Evolutionary conservation across 1,140 invertebrate genomes (phyloP).

Genomic region (Trichomalopsis sarcophagae): DNA sequence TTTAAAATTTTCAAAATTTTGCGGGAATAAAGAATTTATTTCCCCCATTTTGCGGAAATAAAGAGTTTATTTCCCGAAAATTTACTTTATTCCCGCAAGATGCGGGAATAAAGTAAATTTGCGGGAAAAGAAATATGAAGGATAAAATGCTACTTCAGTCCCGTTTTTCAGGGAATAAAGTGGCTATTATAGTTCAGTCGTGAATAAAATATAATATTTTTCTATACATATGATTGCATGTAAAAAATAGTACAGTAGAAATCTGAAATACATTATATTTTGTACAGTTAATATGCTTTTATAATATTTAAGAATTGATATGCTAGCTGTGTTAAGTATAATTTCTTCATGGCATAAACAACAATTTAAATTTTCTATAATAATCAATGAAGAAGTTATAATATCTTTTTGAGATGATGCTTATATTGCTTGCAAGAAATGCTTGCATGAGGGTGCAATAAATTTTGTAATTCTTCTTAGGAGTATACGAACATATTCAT

Average conservation of each 20-base stretch:
- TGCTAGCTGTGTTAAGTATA: neutral
- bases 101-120: too few relatives aligned
- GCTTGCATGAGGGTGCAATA: constrained; percentile 35
- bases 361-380: neutral
- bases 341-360: neutral
- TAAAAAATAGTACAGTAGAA: neutral
- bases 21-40: too few relatives aligned
- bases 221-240: constrained; percentile 24
- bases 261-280: neutral
- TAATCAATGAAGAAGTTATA: neutral
- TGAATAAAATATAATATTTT: neutral
- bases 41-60: too few relatives aligned
- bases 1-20: too few relatives aligned
- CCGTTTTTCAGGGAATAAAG: too few relatives aligned
- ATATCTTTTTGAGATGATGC: neutral
- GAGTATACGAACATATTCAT: neutral
- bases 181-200: too few relatives aligned
- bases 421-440: neutral
- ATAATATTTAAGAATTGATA: neutral
- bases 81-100: too few relatives aligned
- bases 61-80: too few relatives aligned
- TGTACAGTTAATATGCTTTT: constrained; percentile 15
- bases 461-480: constrained; percentile 1
- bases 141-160: too few relatives aligned
- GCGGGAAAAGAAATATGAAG: too few relatives aligned